Base-by-base conservation (phyloP, 2,797 vertebrate genomes). In the Podarcis siculus region DNA sequence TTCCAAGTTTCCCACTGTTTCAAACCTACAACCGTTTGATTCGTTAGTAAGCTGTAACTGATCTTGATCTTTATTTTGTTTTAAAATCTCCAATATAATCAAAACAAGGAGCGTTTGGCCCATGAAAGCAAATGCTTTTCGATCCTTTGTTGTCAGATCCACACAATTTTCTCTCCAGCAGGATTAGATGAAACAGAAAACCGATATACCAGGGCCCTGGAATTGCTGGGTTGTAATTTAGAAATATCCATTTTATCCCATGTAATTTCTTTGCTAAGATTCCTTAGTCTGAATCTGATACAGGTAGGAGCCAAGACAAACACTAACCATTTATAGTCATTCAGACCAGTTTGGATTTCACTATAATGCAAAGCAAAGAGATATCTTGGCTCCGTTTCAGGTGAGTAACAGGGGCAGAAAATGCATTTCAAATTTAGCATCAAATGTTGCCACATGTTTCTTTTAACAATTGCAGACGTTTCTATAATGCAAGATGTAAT, bases 251-350 rank as follows among this genome's bases (percentile, higher is more conserved):
- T 95, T 97, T 97, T 96, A 97, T 97, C 96, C 97, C 94, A 66
- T 97, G 95, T 97, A 97, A 97, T 97, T 97, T 97, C 94, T 96
- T 96, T 93, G 93, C 94, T 95, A 91, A 93, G 96, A 97, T 97
- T 96, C 95, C 95, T 96, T 92, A 75, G 96, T 96, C 97, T 97
- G 94, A 96, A 97, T 97, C 96, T 96, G 97, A 97, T 97, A 96
- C 92, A 96, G 96, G 95, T 96, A 96, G 97, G 96, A 97, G 96
- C 97, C 96, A 97, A 97, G 96, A 95, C 94, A 96, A 97, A 96
- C 96, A 97, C 95, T 96, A 94, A 96, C 95, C 94, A 85, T 96
- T 97, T 96, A 96, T 95, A 95, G 92, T 94, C 61, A 1, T 95
- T 95, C 95, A 95, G 95, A 91, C 94, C 91, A 96, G 96, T 96